Base-by-base conservation (phyloP, 2,888 invertebrate species). In the Polydrusus tereticollis region DNA sequence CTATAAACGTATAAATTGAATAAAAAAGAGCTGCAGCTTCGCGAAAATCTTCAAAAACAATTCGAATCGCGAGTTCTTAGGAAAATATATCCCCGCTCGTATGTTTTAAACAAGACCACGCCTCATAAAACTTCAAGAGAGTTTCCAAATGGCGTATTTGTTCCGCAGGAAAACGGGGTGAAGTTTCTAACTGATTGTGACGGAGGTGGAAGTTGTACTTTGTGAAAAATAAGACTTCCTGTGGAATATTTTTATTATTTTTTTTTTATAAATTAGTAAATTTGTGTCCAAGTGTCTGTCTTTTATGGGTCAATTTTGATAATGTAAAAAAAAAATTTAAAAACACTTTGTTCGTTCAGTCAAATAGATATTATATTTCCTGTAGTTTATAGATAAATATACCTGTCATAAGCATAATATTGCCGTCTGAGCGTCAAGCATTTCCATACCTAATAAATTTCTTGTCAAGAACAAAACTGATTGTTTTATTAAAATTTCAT, bases 401-500 rank as follows among this genome's bases (percentile, higher is more conserved):
- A n/a, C n/a, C n/a, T n/a, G n/a, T n/a, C n/a, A n/a, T n/a, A n/a
- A n/a, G n/a, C n/a, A n/a, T n/a, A n/a, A 36, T 36, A 10, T 26
- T 26, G 26, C 26, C n/a, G n/a, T n/a, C 36, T 36, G 1, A 33
- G 7, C 14, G 26, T 14, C 8, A 55, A 29, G 18, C 14, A 55
- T 29, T 29, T 55, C 29, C 29, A 55, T 29, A 55, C 10, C 52
- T 55, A 29, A 55, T 55, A 55, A 55, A 55, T 55, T 33, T 16
- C 52, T 29, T 29, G 52, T 55, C 52, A 29, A 8, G 33, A 55
- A 29, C 52, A 55, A 55, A 55, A 29, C 52, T 55, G 52, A 55
- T 29, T 55, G 29, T 29, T 55, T 55, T 55, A 55, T 29, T 55
- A 55, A 55, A 29, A 55, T 55, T 47, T 55, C 29, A 55, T 23